Evolutionary conservation across 2,888 invertebrate genomes (phyloP).

Genomic region (Harpalus rubripes): DNA sequence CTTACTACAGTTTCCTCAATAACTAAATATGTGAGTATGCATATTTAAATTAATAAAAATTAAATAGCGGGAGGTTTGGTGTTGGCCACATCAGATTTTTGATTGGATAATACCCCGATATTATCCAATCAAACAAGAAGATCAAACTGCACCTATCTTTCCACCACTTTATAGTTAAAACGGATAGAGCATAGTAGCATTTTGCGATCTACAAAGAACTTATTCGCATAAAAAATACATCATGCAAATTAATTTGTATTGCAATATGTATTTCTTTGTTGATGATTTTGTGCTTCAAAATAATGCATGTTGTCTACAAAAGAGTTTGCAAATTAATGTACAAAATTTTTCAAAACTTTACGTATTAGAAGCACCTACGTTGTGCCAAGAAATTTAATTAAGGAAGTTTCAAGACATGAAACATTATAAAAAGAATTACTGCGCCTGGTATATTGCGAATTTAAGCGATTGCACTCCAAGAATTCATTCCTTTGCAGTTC

Average conservation of each 20-base stretch:
- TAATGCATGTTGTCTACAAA: not conserved
- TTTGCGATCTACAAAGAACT: not conserved
- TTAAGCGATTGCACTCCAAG: slow-evolving; percentile 39
- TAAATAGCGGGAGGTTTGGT: no score
- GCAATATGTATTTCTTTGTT: not conserved
- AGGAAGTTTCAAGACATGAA: slow-evolving; percentile 29
- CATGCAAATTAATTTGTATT: not conserved
- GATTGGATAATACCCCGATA: no score
- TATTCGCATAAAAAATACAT: not conserved
- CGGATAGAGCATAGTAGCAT: not conserved
- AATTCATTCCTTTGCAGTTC: slow-evolving; percentile 37
- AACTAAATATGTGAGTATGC: no score
- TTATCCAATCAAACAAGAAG: no score
- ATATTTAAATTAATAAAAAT: no score
- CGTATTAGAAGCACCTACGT: slow-evolving; percentile 41
- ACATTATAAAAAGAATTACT: slow-evolving; percentile 52
- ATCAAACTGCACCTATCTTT: no score
- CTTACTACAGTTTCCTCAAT: no score
- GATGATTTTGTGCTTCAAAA: not conserved
- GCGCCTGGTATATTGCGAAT: slow-evolving; percentile 43
- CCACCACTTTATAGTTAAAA: no score
- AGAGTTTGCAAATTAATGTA: slow-evolving; percentile 28
- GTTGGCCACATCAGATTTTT: no score
- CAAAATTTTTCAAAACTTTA: slow-evolving; percentile 40
- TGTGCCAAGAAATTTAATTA: slow-evolving; percentile 40